These are phyloP conservation scores for Podotricha telesiphe DNA, from an alignment of 2,888 invertebrate species.

Conservation along the genomic window DNA sequence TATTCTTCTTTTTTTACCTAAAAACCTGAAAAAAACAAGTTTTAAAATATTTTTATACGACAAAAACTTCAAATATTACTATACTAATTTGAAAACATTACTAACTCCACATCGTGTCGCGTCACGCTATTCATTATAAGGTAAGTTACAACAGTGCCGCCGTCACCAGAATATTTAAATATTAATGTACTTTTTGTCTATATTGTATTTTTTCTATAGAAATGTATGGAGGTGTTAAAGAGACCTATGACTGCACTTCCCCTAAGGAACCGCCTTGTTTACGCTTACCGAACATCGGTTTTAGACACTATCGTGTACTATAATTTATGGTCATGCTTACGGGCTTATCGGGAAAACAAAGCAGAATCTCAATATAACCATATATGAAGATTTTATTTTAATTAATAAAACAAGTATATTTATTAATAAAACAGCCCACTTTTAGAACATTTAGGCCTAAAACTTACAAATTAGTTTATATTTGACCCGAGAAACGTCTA, in stretches of 20 bases:
- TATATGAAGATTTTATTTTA: not conserved
- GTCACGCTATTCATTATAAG: not conserved
- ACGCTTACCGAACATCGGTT: conserved; percentile 35
- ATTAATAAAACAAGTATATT: not conserved
- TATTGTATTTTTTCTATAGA: not conserved
- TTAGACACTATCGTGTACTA: conserved; percentile 28
- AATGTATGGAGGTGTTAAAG: conserved; percentile 19
- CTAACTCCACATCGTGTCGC: not conserved
- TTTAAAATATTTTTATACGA: not conserved
- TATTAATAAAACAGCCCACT: no score
- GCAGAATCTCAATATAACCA: conserved; percentile 1
- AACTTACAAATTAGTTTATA: no score
- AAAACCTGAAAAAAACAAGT: not conserved
- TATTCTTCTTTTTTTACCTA: not conserved
- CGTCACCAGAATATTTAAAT: conserved; percentile 17
- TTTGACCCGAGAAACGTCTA: no score
- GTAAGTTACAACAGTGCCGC: conserved; percentile 11
- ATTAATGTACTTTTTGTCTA: conserved; percentile 15
- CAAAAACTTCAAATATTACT: not conserved
- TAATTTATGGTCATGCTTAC: conserved; percentile 19
- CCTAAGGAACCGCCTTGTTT: conserved; percentile 15
- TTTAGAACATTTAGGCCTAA: no score
- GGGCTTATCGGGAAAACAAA: conserved; percentile 12
- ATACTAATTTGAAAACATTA: not conserved
- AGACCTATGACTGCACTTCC: conserved; percentile 25